Evolutionary conservation across 2,888 invertebrate genomes (phyloP).

Genomic region (Amblyjoppa proteus): DNA sequence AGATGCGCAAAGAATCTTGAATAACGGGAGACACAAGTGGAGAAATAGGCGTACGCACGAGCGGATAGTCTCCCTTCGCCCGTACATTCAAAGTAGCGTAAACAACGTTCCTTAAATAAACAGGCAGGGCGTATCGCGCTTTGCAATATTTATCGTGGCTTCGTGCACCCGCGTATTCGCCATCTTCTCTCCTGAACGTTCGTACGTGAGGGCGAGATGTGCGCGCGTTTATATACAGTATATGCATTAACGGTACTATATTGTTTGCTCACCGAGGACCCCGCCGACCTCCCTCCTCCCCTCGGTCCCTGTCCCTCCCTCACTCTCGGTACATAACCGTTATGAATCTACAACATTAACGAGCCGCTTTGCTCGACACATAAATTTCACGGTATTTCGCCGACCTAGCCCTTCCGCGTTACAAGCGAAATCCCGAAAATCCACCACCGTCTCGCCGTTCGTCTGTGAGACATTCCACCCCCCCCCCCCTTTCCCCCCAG

Average conservation of each 20-base stretch:
- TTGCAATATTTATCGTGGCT: slow-evolving; percentile 77
- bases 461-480: slow-evolving; percentile 28
- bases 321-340: slow-evolving; percentile 52
- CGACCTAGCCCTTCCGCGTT: slow-evolving; percentile 51
- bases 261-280: slow-evolving; percentile 16
- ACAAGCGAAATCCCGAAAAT: slow-evolving; percentile 59
- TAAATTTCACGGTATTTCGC: slow-evolving; percentile 71
- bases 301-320: background rate
- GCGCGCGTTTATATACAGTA: background rate
- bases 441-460: slow-evolving; percentile 34
- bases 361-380: slow-evolving; percentile 68
- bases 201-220: slow-evolving; percentile 27
- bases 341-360: slow-evolving; percentile 77
- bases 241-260: slow-evolving; percentile 23
- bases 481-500: background rate
- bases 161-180: slow-evolving; percentile 64
- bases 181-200: slow-evolving; percentile 66
- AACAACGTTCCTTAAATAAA: slow-evolving; percentile 76
- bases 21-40: slow-evolving; percentile 4
- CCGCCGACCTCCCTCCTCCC: slow-evolving; percentile 15
- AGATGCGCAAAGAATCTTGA: background rate
- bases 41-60: slow-evolving; percentile 29
- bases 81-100: slow-evolving; percentile 62
- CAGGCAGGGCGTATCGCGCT: slow-evolving; percentile 69
- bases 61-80: background rate